phyloP scores from a whole-genome alignment of 2,113 vertebrate species.

The Psettodes erumei region DNA sequence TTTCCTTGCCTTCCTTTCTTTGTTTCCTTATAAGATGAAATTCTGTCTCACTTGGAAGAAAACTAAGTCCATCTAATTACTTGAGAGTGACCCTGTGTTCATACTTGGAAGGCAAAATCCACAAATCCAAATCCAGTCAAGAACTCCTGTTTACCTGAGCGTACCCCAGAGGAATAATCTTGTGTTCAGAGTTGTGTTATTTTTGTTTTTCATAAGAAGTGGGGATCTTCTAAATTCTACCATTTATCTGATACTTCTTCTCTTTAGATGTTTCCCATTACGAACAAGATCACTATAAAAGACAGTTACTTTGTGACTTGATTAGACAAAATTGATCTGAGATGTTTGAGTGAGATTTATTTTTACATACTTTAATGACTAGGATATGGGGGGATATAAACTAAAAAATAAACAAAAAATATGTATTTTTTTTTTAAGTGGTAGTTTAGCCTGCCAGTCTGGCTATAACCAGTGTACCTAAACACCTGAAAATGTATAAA shows the following conservation, averaged over 20 bases:
- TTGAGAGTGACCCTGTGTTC: neutral
- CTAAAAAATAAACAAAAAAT: neutral
- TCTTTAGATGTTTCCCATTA: neutral
- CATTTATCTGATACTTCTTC: neutral
- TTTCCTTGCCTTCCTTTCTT: neutral
- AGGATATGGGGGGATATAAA: neutral
- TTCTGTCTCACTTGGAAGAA: neutral
- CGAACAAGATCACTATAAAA: neutral
- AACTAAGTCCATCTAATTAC: neutral
- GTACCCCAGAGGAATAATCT: neutral
- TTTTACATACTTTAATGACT: neutral
- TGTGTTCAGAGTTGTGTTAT: neutral
- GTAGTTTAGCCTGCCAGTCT: neutral
- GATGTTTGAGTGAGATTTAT: slow-evolving; percentile 2
- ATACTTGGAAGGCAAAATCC: slow-evolving; percentile 8
- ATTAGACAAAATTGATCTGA: neutral
- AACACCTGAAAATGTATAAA: neutral
- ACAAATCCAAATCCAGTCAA: slow-evolving; percentile 6
- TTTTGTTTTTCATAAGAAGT: neutral
- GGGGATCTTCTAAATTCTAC: slow-evolving; percentile 1
- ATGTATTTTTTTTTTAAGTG: neutral
- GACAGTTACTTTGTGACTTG: slow-evolving; percentile 1
- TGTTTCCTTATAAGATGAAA: neutral
- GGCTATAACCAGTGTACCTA: neutral
- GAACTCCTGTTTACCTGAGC: no score